Base-by-base conservation (phyloP, 1,140 invertebrate genomes). In the Bactericera cockerelli region DNA sequence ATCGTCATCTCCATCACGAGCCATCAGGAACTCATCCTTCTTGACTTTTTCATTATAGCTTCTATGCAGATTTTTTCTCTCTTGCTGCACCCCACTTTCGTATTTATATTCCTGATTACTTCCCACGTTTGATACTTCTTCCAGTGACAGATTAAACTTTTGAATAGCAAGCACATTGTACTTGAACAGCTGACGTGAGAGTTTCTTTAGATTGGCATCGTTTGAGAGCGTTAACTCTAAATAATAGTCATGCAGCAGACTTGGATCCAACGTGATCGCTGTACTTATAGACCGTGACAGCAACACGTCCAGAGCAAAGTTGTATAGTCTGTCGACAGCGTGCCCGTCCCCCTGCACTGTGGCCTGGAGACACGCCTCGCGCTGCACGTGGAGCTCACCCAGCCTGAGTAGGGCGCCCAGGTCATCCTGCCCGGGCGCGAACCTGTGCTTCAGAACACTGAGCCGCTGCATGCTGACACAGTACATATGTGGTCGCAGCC, bases 201-300 rank as follows among this genome's bases (percentile, higher is more conserved):
- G 22, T 49, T 49, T 49, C 22, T 49, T 22, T n/a, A 49, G 22
- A n/a, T 49, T 49, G 3, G n/a, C 22, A 4, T 49, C 42, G 19
- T 49, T 49, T 6, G 42, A 49, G 22, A 49, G 42, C 4, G 22
- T 49, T 4, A 49, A 16, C 22, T 49, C 42, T n/a, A 49, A 49
- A n/a, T 49, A 49, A 49, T 49, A 49, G 22, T 49, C 42, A 49
- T 49, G 42, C 8, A 49, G n/a, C 22, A 49, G 22, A n/a, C 42
- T 49, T n/a, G 42, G 42, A n/a, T 49, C 42, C 3, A 49, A n/a
- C 22, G 42, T 49, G 42, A 49, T 49, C 4, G 42, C 42, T 19
- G 42, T 49, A 4, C 8, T 19, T 4, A 49, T 16, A 8, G 42
- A 19, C 4, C 42, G 42, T 8, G 42, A 49, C 22, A 49, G 4